Evolutionary conservation across 2,797 vertebrate species (phyloP), one percentile per base, ranked within the genome.

Genomic region (Acipenser transmontanus): DNA sequence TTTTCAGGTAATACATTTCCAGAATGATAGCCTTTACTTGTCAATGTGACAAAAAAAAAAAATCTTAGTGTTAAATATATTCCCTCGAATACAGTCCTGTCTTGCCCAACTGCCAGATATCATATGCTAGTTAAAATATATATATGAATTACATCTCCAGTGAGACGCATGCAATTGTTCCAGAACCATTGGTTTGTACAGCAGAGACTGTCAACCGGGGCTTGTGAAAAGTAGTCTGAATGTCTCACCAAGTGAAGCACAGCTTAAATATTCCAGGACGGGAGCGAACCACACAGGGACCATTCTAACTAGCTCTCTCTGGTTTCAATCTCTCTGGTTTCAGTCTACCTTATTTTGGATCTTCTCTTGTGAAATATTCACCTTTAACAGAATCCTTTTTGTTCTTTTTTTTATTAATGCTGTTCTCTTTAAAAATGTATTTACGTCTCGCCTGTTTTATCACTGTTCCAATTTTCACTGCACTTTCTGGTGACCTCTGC

Each of bases 111-210:
- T 34, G 34, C 2, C 34, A 34, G 34, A 3, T 34, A 34, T 34
- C 34, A 3, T 34, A 34, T 3, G 34, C 34, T 34, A 34, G 34
- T 34, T 34, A 34, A 34, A 34, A 34, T 34, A 34, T 34, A 34
- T 34, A 4, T 34, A 34, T 34, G 34, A 3, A 34, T 34, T 34
- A 34, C 34, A 34, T 34, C 34, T 34, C 34, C 34, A 34, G 34
- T 34, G 34, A 34, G 34, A 34, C 34, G 34, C 34, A 34, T 34
- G 34, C 34, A 34, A 34, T 34, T 34, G 34, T 17, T 17, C 75
- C 76, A 80, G 77, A 7, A 20, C 64, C 66, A 61, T 59, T 63
- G 78, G 65, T 71, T 65, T 60, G 67, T 73, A 78, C 77, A 85
- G 78, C 81, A 77, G 78, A 64, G 72, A 51, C 65, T 63, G 62